Evolutionary conservation across 2,888 invertebrate genomes (phyloP).

Genomic region (Acrocyrtus sp.): DNA sequence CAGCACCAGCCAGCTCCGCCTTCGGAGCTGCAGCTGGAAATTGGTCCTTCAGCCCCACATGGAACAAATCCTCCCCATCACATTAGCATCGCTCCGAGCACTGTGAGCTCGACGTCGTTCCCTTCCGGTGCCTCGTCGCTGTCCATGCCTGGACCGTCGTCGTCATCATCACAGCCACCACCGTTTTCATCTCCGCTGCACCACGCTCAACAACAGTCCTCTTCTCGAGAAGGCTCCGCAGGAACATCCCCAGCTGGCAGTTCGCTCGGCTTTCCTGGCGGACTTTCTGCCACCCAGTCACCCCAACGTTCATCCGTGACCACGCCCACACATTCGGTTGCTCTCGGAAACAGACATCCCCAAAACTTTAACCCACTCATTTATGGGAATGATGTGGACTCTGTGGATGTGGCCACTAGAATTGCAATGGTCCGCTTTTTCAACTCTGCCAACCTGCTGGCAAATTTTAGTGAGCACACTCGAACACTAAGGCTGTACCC

Average conservation of each 20-base stretch:
- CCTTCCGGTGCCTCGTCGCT: conserved; percentile 39
- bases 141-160: neutral
- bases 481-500: conserved; percentile 95
- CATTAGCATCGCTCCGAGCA: conserved; percentile 13
- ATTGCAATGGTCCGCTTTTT: conserved; percentile 99
- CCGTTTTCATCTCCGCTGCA: conserved; percentile 71
- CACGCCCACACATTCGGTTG: conserved; percentile 27
- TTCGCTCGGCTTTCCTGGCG: conserved; percentile 37
- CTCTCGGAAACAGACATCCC: conserved; percentile 62
- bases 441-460: conserved; percentile 95
- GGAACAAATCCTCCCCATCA: conserved; percentile 7
- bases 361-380: conserved; percentile 83
- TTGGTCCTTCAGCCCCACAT: conserved; percentile 6
- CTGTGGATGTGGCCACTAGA: conserved; percentile 96
- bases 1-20: conserved; percentile 35
- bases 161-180: conserved; percentile 63
- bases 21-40: conserved; percentile 26
- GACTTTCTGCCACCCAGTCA: conserved; percentile 36
- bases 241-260: conserved; percentile 66
- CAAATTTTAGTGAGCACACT: conserved; percentile 98
- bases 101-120: conserved; percentile 29
- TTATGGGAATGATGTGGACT: conserved; percentile 94
- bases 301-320: conserved; percentile 45
- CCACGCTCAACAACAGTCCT: conserved; percentile 68
- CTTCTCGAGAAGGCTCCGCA: conserved; percentile 35